These are phyloP conservation scores for Myrmecobius fasciatus DNA, from an alignment of 2,113 vertebrate species.

Conservation along the genomic window DNA sequence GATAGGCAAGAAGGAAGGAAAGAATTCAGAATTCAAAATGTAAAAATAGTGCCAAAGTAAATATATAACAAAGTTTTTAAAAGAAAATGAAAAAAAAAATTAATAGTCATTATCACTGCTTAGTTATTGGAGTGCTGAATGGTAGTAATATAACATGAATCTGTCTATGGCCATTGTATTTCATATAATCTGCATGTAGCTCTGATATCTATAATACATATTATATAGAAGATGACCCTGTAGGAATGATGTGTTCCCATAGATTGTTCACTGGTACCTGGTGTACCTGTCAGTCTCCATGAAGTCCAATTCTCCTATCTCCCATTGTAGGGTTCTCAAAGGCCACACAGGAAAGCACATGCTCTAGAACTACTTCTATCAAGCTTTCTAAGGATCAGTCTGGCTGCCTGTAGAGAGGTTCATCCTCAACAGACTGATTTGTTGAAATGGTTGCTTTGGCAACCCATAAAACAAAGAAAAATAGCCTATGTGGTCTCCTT, in stretches of 20 bases:
- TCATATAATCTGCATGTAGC: background rate
- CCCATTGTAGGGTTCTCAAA: background rate
- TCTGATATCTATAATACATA: background rate
- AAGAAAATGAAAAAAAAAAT: background rate
- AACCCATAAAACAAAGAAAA: background rate
- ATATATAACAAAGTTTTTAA: background rate
- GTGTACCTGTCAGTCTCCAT: background rate
- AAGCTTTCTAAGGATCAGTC: background rate
- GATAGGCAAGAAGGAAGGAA: background rate
- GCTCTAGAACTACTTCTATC: background rate
- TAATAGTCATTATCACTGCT: background rate
- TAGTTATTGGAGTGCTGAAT: background rate
- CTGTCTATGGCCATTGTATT: background rate
- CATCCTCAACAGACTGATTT: background rate
- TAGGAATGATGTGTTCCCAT: background rate
- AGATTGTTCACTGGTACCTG: background rate
- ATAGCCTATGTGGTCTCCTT: background rate
- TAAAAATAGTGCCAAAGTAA: background rate
- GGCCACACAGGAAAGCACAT: background rate
- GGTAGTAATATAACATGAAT: background rate
- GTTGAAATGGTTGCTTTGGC: background rate
- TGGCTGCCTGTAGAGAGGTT: background rate
- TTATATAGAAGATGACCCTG: background rate
- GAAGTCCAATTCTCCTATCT: background rate
- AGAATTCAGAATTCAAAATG: background rate